A percentile compares a stretch with the other conserved stretches of the same genome.
These are phyloP conservation scores for Phania funesta DNA, from an alignment of 2,888 invertebrate genomes.

Conservation along the genomic window DNA sequence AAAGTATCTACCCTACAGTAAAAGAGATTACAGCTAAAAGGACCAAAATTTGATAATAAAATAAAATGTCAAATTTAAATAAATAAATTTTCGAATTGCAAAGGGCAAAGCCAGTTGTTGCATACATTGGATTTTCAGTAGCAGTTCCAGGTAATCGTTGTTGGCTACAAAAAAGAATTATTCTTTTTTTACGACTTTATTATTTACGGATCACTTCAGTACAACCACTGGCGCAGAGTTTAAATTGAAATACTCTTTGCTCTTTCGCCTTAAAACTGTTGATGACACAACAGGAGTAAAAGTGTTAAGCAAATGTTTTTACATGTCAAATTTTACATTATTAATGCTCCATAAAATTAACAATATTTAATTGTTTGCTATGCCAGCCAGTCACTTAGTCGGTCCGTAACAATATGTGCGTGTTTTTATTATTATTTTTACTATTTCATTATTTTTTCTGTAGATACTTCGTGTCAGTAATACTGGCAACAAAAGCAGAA, in stretches of 20 bases:
- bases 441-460: slow-evolving; percentile 16
- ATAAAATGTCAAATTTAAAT: too few species aligned
- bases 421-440: not conserved
- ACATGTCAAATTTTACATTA: slow-evolving; percentile 49
- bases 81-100: too few species aligned
- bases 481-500: slow-evolving; percentile 13
- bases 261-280: not conserved
- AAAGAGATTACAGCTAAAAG: not conserved
- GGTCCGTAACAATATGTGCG: not conserved
- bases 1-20: not conserved
- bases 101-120: not conserved
- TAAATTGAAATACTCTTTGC: not conserved
- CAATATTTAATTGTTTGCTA: slow-evolving; percentile 59
- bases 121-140: not conserved
- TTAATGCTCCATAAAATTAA: slow-evolving; percentile 64
- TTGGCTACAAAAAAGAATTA: not conserved
- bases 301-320: slow-evolving; percentile 6
- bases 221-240: not conserved
- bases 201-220: not conserved
- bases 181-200: not conserved
- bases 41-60: not conserved
- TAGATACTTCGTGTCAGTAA: slow-evolving; percentile 34
- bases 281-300: not conserved
- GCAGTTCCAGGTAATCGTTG: not conserved
- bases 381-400: slow-evolving; percentile 17